phyloP scores from a whole-genome alignment of 2,888 invertebrate species.

The Tholera decimalis region DNA sequence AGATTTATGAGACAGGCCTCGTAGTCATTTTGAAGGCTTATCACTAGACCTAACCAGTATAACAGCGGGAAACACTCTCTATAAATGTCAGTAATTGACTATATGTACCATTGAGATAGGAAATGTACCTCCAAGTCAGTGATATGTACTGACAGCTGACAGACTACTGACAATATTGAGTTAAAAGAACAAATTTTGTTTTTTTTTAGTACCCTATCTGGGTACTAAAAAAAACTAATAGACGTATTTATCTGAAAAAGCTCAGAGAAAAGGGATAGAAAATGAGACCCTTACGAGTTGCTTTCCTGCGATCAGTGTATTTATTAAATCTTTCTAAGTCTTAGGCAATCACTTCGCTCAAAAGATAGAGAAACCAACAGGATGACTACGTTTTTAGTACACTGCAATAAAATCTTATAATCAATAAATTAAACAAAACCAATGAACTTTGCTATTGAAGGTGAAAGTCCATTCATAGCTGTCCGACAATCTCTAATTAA shows the following conservation, averaged over 20 bases:
- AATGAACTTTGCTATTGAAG: conserved; percentile 52
- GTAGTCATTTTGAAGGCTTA: background rate
- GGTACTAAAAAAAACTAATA: no score
- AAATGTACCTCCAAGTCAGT: no score
- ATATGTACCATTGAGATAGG: no score
- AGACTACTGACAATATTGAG: no score
- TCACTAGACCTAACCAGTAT: background rate
- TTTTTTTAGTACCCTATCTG: no score
- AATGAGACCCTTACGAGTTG: accelerated
- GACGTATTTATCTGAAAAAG: no score
- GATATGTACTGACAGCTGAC: no score
- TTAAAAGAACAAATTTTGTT: no score
- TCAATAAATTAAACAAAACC: conserved; percentile 54
- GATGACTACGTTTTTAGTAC: conserved; percentile 25
- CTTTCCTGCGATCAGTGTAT: background rate
- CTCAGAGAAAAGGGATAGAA: no score
- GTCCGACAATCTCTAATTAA: conserved; percentile 59
- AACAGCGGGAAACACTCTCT: background rate
- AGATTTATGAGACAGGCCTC: background rate
- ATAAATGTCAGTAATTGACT: no score
- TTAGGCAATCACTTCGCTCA: conserved; percentile 10
- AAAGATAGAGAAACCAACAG: conserved; percentile 23
- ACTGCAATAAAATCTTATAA: conserved; percentile 41
- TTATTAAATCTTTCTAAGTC: background rate
- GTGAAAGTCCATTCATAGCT: conserved; percentile 58